Percentiles rank a stretch among this genome's conserved stretches.
These are phyloP conservation scores for Caenorhabditis brenneri DNA, from an alignment of 1,140 invertebrate species.

Conservation along the genomic window DNA sequence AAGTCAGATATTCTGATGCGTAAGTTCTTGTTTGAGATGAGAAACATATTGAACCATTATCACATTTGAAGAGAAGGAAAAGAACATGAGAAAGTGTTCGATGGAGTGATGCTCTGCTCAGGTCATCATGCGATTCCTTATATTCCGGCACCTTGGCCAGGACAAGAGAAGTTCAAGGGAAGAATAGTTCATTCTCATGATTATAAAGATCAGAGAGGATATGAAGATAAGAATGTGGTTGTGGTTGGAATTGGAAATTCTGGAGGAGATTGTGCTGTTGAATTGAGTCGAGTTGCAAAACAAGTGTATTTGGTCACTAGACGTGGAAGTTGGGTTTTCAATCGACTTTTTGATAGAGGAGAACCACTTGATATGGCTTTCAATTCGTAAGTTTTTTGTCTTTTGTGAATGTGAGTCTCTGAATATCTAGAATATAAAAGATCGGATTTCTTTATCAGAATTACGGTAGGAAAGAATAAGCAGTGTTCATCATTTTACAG, in stretches of 20 bases:
- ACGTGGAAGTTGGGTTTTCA: conserved; percentile 73
- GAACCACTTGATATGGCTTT: conserved; percentile 67
- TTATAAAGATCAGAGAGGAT: conserved; percentile 69
- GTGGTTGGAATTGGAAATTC: conserved; percentile 74
- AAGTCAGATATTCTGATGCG: conserved; percentile 58
- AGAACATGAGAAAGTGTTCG: conserved; percentile 66
- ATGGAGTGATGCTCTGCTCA: conserved; percentile 58
- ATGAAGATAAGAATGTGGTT: conserved; percentile 71
- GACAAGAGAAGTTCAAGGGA: conserved; percentile 71
- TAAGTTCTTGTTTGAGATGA: neutral
- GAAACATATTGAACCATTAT: neutral
- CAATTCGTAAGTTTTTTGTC: conserved; percentile 35
- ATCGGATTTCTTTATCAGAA: no score
- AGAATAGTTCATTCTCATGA: conserved; percentile 72
- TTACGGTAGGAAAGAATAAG: no score
- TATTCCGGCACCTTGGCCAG: conserved; percentile 39
- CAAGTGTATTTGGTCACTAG: conserved; percentile 73
- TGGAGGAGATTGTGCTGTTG: conserved; percentile 73
- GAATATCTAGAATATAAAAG: no score
- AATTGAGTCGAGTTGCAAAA: conserved; percentile 71
- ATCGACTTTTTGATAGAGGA: conserved; percentile 70
- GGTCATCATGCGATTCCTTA: conserved; percentile 53
- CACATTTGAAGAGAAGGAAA: conserved; percentile 26
- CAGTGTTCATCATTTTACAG: no score
- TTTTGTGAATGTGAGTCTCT: no score